Percentiles rank a stretch among this genome's conserved stretches.
Evolutionary conservation across 1,140 invertebrate species (phyloP).

Genomic region (Drosophila murphyi): DNA sequence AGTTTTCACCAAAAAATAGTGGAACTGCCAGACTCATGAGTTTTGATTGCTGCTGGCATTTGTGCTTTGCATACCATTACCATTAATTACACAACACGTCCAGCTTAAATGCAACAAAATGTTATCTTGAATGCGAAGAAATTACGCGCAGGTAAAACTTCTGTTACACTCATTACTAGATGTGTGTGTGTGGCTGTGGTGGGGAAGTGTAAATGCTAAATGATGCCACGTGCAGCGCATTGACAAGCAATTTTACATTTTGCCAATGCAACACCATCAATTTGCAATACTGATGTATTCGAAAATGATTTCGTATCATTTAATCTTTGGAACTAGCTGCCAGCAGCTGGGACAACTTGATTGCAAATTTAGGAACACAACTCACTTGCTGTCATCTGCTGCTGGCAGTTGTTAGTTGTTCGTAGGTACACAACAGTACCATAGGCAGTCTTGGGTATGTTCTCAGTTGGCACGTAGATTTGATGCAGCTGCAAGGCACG

Average conservation of each 20-base stretch:
- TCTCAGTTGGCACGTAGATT: conserved; percentile 39
- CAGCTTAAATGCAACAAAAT: conserved; percentile 30
- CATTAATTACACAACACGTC: conserved; percentile 51
- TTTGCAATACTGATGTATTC: conserved; percentile 72
- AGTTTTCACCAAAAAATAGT: conserved; percentile 46
- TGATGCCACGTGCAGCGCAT: conserved; percentile 71
- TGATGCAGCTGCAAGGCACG: conserved; percentile 47
- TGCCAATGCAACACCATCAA: conserved; percentile 73
- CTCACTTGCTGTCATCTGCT: background rate
- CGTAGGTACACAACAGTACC: background rate
- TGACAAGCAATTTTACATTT: conserved; percentile 71
- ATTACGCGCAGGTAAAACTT: conserved; percentile 22
- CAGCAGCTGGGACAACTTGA: conserved; percentile 70
- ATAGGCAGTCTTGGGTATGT: background rate
- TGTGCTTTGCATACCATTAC: conserved; percentile 69
- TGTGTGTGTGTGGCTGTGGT: background rate
- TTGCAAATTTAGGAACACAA: conserved; percentile 59
- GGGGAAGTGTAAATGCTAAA: conserved; percentile 52
- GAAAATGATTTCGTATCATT: conserved; percentile 46
- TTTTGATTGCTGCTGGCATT: conserved; percentile 81
- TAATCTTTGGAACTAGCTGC: conserved; percentile 67
- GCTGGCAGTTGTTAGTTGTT: conserved; percentile 13
- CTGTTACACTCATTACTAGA: conserved; percentile 25
- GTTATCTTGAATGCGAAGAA: conserved; percentile 34
- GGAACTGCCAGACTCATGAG: conserved; percentile 63